Percentiles rank a stretch among this genome's conserved stretches.
These are phyloP conservation scores for Orchestia grillus DNA, from an alignment of 1,140 invertebrate genomes.

Conservation along the genomic window DNA sequence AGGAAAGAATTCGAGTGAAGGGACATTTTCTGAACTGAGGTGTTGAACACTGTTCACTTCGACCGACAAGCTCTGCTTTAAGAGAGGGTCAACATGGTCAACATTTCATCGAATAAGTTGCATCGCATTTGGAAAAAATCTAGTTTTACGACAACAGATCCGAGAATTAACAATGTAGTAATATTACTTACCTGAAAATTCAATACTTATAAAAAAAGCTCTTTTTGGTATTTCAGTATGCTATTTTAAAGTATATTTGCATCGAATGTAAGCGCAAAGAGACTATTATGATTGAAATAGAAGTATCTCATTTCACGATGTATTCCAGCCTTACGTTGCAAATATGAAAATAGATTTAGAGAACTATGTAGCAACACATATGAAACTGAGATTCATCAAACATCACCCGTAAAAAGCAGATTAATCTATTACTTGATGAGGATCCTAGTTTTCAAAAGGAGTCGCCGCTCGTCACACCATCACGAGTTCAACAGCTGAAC, in stretches of 20 bases:
- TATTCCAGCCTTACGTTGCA: neutral
- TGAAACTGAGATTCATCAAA: neutral
- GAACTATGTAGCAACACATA: neutral
- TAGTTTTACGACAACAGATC: neutral
- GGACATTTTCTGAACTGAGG: no score
- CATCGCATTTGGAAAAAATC: neutral
- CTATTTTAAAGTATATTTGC: neutral
- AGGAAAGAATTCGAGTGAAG: neutral
- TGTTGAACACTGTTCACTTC: no score
- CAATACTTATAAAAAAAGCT: neutral
- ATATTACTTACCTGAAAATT: neutral
- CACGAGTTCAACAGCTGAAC: slow-evolving; percentile 68
- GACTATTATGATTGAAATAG: neutral
- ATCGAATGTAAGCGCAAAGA: neutral
- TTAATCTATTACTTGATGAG: neutral
- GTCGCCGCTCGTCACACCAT: neutral
- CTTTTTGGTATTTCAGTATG: neutral
- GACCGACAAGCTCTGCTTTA: no score
- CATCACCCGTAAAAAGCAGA: neutral
- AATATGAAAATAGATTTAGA: neutral
- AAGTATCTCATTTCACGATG: neutral
- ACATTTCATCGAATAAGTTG: neutral
- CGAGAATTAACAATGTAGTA: neutral
- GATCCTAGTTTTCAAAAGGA: neutral
- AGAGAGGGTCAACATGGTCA: no score